Conservation (phyloP, 2,888 invertebrate species). For the Drosophila tanythrix region DNA sequence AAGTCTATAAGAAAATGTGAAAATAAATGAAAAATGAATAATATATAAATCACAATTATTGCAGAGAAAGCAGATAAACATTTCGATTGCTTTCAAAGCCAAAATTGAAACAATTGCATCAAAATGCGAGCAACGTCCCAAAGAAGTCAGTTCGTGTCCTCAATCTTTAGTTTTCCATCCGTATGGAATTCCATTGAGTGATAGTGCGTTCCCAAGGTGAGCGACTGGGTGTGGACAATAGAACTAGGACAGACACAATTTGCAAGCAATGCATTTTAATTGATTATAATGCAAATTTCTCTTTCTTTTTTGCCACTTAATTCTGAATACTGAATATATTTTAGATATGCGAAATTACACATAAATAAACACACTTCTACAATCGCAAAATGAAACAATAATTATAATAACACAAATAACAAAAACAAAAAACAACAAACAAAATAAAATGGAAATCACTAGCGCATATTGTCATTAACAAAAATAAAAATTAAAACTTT, state of each 20-base stretch:
- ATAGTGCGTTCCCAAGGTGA: not conserved
- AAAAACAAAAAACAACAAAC: slow-evolving; percentile 17
- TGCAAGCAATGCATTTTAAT: slow-evolving; percentile 2
- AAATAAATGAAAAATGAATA: not conserved
- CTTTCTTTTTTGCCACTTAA: slow-evolving; percentile 18
- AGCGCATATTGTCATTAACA: slow-evolving; percentile 46
- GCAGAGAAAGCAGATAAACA: not conserved
- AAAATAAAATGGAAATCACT: slow-evolving; percentile 48
- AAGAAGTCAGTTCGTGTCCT: slow-evolving; percentile 45
- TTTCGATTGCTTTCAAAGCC: not conserved
- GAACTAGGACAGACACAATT: slow-evolving; percentile 5
- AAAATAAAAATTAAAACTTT: slow-evolving; percentile 5
- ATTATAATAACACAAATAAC: not conserved
- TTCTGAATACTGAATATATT: not conserved
- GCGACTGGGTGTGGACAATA: slow-evolving; percentile 3
- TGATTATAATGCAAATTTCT: slow-evolving; percentile 28
- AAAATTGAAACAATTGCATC: no score
- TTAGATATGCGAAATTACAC: not conserved
- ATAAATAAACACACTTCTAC: not conserved
- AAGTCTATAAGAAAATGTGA: not conserved
- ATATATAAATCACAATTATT: not conserved
- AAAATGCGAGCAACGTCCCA: slow-evolving; percentile 30
- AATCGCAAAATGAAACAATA: not conserved
- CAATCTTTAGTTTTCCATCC: slow-evolving; percentile 39
- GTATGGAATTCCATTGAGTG: slow-evolving; percentile 21